phyloP scores from a whole-genome alignment of 2,797 vertebrate species.

The Pristis pectinata region DNA sequence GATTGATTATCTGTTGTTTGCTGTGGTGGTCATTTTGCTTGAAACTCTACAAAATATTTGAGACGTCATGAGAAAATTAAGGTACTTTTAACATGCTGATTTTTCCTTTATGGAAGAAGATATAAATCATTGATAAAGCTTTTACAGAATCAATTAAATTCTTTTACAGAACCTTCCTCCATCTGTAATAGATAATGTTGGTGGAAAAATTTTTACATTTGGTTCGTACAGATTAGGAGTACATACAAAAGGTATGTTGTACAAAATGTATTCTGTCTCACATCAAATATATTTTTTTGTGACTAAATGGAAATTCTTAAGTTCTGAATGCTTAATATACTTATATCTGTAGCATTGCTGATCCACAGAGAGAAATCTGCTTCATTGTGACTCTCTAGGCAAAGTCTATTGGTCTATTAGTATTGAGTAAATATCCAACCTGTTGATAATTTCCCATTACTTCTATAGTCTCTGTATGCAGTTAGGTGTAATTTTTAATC shows the following conservation, averaged over 20 bases:
- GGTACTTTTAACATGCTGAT: background rate
- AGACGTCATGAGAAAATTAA: background rate
- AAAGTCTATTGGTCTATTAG: background rate
- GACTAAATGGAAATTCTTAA: background rate
- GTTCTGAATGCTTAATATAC: background rate
- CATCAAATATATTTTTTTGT: background rate
- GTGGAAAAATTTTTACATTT: slow-evolving; percentile 84
- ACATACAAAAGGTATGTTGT: slow-evolving; percentile 74
- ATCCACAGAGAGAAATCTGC: background rate
- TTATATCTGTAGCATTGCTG: background rate
- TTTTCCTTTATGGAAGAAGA: background rate
- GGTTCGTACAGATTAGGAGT: slow-evolving; percentile 82
- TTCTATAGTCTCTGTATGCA: background rate
- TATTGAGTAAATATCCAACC: background rate
- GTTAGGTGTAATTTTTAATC: background rate
- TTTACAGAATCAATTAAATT: slow-evolving; percentile 37
- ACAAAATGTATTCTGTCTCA: background rate
- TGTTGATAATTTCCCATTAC: background rate
- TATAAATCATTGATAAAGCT: slow-evolving; percentile 27
- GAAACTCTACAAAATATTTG: background rate
- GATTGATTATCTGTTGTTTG: no score
- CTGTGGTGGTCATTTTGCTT: background rate
- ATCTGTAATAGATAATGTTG: slow-evolving; percentile 73
- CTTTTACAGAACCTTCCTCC: slow-evolving; percentile 73
- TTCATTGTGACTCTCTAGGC: background rate